phyloP scores from a whole-genome alignment of 2,113 vertebrate genomes.

The Corythornis madagascariensis region DNA sequence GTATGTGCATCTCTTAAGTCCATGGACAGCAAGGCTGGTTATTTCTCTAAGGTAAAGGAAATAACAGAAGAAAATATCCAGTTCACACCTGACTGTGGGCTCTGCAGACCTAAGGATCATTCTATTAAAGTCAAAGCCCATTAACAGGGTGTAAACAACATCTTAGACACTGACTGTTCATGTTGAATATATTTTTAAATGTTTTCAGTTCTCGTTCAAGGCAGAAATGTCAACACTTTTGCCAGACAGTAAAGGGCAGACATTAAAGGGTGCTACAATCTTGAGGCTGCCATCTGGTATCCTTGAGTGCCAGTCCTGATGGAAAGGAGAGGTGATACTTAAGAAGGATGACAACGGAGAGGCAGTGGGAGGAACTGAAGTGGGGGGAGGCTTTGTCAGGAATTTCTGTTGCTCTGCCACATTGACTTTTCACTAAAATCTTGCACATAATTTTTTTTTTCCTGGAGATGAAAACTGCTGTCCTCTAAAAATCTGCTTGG shows the following conservation, averaged over 20 bases:
- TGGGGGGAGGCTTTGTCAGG: slow-evolving; percentile 34
- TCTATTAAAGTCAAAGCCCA: slow-evolving; percentile 69
- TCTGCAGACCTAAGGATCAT: slow-evolving; percentile 56
- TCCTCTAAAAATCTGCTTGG: slow-evolving; percentile 55
- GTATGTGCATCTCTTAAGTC: not conserved
- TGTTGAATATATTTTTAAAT: slow-evolving; percentile 75
- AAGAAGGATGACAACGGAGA: slow-evolving; percentile 72
- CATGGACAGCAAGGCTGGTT: not conserved
- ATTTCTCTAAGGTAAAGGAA: slow-evolving; percentile 19
- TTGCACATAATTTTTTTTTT: not conserved
- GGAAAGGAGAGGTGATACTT: slow-evolving; percentile 72
- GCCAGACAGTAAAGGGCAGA: slow-evolving; percentile 78
- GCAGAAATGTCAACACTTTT: slow-evolving; percentile 82
- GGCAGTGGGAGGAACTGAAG: slow-evolving; percentile 47
- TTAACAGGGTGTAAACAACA: slow-evolving; percentile 71
- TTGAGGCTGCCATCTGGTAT: slow-evolving; percentile 80
- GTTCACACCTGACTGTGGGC: slow-evolving; percentile 59
- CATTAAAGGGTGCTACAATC: slow-evolving; percentile 80
- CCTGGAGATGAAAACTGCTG: slow-evolving; percentile 30
- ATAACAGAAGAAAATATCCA: slow-evolving; percentile 30
- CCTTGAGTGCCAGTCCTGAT: slow-evolving; percentile 73
- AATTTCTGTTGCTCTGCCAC: slow-evolving; percentile 57
- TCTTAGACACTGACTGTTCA: slow-evolving; percentile 73
- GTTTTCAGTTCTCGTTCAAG: slow-evolving; percentile 79
- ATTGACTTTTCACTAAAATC: slow-evolving; percentile 45